A percentile compares a stretch with the other conserved stretches of the same genome.
Conservation (phyloP, 2,888 invertebrate species). For the Gastracanthus pulcherrimus region DNA sequence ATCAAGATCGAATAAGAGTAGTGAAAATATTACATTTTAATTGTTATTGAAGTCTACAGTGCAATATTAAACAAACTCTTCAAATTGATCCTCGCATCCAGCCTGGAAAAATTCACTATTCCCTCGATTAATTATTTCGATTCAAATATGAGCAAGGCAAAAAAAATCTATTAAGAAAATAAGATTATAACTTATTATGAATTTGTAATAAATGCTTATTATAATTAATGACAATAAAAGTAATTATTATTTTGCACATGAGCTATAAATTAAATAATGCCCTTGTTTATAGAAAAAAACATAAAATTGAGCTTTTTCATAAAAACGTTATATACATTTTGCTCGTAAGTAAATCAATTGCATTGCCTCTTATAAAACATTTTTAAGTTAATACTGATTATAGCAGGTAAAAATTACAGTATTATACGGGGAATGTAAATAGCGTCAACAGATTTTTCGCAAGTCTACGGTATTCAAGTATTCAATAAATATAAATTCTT, state of each 20-base stretch:
- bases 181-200: not conserved
- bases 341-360: constrained; percentile 6
- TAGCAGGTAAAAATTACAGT: not conserved
- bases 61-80: not conserved
- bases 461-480: too few species aligned
- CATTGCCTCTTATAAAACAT: constrained; percentile 16
- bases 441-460: too few species aligned
- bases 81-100: constrained; percentile 33
- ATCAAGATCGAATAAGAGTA: not conserved
- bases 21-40: not conserved
- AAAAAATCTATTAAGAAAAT: not conserved
- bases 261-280: too few species aligned
- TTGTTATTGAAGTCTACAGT: too few species aligned
- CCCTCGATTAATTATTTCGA: not conserved
- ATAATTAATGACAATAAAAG: too few species aligned
- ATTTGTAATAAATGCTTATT: too few species aligned
- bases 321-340: not conserved
- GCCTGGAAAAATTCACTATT: not conserved
- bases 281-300: too few species aligned
- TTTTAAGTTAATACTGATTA: not conserved
- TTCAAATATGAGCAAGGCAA: not conserved
- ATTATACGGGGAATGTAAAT: too few species aligned
- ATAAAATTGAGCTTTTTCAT: not conserved
- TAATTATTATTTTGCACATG: too few species aligned
- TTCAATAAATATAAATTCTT: not conserved